phyloP scores from a whole-genome alignment of 2,113 vertebrate species.

The Vicugna pacos region DNA sequence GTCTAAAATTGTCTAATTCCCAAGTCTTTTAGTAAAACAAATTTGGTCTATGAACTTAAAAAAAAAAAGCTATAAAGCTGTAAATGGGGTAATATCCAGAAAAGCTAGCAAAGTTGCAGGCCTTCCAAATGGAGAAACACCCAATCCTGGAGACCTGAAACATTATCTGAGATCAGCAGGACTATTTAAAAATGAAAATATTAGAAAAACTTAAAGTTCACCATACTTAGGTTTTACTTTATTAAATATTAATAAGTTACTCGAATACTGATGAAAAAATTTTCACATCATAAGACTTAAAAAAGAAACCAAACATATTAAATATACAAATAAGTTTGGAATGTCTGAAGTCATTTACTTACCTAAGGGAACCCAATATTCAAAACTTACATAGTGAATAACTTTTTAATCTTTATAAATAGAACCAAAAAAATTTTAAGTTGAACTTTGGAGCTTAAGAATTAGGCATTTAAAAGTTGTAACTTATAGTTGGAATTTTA shows the following conservation, averaged over 20 bases:
- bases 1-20: slow-evolving; percentile 21
- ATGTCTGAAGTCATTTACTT: neutral
- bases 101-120: neutral
- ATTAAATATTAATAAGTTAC: neutral
- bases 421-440: neutral
- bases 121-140: neutral
- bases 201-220: neutral
- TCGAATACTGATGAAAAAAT: slow-evolving; percentile 3
- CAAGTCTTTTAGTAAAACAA: neutral
- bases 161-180: neutral
- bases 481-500: neutral
- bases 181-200: neutral
- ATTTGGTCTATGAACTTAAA: neutral
- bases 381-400: neutral
- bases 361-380: neutral
- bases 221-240: neutral
- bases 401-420: slow-evolving; percentile 9
- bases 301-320: slow-evolving; percentile 6
- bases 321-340: neutral
- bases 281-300: slow-evolving; percentile 31
- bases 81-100: neutral
- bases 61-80: neutral
- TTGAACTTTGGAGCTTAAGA: neutral
- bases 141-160: too few species aligned
- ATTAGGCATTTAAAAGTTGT: neutral